Evolutionary conservation across 1,140 invertebrate genomes (phyloP), one percentile per base, ranked within the genome.

Genomic region (Lordiphosa mommai): DNA sequence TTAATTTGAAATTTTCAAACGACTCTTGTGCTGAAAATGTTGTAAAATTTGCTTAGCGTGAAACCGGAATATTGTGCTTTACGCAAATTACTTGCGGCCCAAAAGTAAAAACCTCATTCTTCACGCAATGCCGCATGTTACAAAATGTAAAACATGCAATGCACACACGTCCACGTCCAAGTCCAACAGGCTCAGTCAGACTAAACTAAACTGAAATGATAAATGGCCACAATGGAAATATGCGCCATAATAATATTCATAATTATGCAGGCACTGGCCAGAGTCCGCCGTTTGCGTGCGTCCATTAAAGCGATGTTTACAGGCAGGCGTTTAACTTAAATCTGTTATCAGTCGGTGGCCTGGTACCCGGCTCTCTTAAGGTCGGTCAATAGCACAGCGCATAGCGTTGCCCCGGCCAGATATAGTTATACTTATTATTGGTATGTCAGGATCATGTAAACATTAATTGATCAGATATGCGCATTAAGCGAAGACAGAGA

Each of bases 381-480:
- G 63, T 70, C 56, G 66, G 29, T 66, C 50, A 61, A 68, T 59
- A 49, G 61, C 51, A 50, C 14, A 16, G 47, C 12, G 32, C 23
- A 34, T 20, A 36, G 47, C 43, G 14, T 23, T 37, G 20, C 32
- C 32, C 16, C 6, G 33, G 5, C 50, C 12, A 41, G 38, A 33
- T 34, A 48, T 33, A 34, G 6, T 13, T 8, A 30, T 48, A 29
- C 34, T 46, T 56, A 70, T 70, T 41, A 55, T 44, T 65, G 61
- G 57, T 55, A 66, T 66, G 57, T 61, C 58, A 49, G 57, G 38
- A 33, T 37, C 51, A 68, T 64, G 69, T 72, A 44, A 72, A 72
- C 69, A 68, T 64, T 68, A 68, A 68, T 72, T 72, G 69, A 68
- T 72, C 69, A 64, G 68, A 68, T 68, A 70, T 66, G 56, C 61